phyloP scores from a whole-genome alignment of 2,888 invertebrate species.

The Drosophila suboccidentalis region DNA sequence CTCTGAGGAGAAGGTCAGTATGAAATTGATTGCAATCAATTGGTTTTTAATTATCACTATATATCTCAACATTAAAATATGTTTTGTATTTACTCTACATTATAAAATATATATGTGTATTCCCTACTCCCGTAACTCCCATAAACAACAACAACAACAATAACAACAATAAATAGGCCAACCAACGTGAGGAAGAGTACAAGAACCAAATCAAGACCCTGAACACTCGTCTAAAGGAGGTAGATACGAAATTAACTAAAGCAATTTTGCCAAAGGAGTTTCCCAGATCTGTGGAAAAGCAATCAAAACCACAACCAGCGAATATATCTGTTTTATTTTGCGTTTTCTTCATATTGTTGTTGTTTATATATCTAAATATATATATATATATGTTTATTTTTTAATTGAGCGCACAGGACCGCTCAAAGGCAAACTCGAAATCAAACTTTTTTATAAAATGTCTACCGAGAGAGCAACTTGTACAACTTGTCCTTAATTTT shows the following conservation, averaged over 20 bases:
- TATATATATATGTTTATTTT: neutral
- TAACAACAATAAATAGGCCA: conserved; percentile 90
- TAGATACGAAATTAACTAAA: conserved; percentile 84
- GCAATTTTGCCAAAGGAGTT: conserved; percentile 55
- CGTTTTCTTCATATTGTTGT: conserved; percentile 62
- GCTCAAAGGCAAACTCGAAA: conserved; percentile 28
- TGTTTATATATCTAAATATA: conserved; percentile 59
- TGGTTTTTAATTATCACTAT: conserved; percentile 6
- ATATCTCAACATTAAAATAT: conserved; percentile 21
- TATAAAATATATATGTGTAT: conserved; percentile 34
- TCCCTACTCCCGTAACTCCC: conserved; percentile 34
- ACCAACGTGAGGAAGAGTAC: conserved; percentile 99
- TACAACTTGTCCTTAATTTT: conserved; percentile 20
- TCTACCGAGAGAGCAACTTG: conserved; percentile 78
- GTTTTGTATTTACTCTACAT: conserved; percentile 39
- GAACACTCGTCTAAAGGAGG: conserved; percentile 99
- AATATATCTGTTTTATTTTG: conserved; percentile 38
- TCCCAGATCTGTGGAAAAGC: conserved; percentile 64
- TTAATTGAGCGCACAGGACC: conserved; percentile 44
- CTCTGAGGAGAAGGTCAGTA: conserved; percentile 98
- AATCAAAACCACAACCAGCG: conserved; percentile 66
- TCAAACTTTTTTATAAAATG: conserved; percentile 76
- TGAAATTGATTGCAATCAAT: conserved; percentile 35
- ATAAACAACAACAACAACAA: conserved; percentile 68
- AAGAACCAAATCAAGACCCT: conserved; percentile 99